Conservation (phyloP, 2,888 invertebrate genomes). For the Pyrrhia umbra region DNA sequence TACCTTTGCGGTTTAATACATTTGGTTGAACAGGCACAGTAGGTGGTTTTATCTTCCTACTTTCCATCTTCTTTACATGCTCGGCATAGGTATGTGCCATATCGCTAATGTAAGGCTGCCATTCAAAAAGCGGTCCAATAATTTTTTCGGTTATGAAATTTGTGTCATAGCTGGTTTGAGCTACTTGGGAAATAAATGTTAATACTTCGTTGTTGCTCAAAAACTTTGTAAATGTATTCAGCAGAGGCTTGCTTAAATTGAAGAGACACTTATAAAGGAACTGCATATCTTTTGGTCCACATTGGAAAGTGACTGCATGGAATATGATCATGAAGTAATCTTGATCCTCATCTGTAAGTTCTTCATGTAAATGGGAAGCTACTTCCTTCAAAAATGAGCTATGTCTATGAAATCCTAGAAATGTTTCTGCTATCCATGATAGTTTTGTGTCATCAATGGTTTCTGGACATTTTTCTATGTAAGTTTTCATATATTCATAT, state of each 20-base stretch:
- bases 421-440: slow-evolving; percentile 82
- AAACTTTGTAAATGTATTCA: slow-evolving; percentile 80
- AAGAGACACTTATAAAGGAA: slow-evolving; percentile 83
- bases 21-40: slow-evolving; percentile 80
- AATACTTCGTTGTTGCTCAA: slow-evolving; percentile 85
- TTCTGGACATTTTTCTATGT: slow-evolving; percentile 81
- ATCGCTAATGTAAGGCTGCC: slow-evolving; percentile 85
- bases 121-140: slow-evolving; percentile 83
- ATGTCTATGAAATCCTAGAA: slow-evolving; percentile 81
- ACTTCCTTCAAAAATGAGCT: slow-evolving; percentile 74
- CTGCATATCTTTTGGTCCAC: slow-evolving; percentile 74
- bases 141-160: slow-evolving; percentile 87
- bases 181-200: slow-evolving; percentile 83
- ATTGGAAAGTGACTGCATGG: slow-evolving; percentile 78
- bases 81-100: slow-evolving; percentile 80
- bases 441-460: slow-evolving; percentile 77
- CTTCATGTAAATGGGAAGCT: slow-evolving; percentile 71
- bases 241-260: slow-evolving; percentile 80
- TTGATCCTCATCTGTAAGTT: slow-evolving; percentile 77
- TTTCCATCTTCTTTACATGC: slow-evolving; percentile 76
- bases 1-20: slow-evolving; percentile 76
- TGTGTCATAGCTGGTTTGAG: slow-evolving; percentile 86
- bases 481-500: slow-evolving; percentile 82
- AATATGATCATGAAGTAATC: slow-evolving; percentile 80
- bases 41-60: slow-evolving; percentile 73